A percentile compares a stretch with the other conserved stretches of the same genome.
Conservation (phyloP, 2,797 vertebrate genomes). For the Lepus oiostolus region DNA sequence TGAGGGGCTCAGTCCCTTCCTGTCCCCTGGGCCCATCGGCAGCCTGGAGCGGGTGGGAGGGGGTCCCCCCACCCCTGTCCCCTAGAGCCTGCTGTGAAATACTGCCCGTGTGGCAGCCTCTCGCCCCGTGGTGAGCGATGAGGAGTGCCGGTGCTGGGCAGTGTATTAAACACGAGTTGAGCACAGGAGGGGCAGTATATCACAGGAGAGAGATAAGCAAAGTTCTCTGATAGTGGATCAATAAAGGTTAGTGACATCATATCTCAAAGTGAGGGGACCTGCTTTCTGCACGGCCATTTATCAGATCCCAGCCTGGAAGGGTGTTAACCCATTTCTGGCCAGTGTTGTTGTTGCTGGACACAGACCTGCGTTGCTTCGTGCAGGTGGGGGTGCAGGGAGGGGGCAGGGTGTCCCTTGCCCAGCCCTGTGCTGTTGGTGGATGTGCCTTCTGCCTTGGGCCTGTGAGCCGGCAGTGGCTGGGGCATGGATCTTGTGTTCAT, state of each 20-base stretch:
- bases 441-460: accelerated
- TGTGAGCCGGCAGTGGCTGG: accelerated
- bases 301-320: constrained; percentile 90
- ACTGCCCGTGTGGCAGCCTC: constrained; percentile 62
- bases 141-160: constrained; percentile 87
- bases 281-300: constrained; percentile 95
- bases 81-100: constrained; percentile 66
- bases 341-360: constrained; percentile 33
- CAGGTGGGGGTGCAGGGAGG: neutral
- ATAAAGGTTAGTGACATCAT: constrained; percentile 99
- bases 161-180: constrained; percentile 98
- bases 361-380: neutral
- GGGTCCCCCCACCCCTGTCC: neutral
- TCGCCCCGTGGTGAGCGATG: constrained; percentile 77
- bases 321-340: constrained; percentile 88
- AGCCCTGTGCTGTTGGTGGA: neutral
- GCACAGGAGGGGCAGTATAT: constrained; percentile 95
- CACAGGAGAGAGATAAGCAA: constrained; percentile 96
- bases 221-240: constrained; percentile 95
- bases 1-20: neutral
- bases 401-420: accelerated
- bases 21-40: neutral
- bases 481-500: neutral
- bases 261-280: constrained; percentile 98
- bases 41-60: neutral